A percentile compares a stretch with the other conserved stretches of the same genome.
Evolutionary conservation across 2,888 invertebrate species (phyloP).

Genomic region (Andrena bicolor): DNA sequence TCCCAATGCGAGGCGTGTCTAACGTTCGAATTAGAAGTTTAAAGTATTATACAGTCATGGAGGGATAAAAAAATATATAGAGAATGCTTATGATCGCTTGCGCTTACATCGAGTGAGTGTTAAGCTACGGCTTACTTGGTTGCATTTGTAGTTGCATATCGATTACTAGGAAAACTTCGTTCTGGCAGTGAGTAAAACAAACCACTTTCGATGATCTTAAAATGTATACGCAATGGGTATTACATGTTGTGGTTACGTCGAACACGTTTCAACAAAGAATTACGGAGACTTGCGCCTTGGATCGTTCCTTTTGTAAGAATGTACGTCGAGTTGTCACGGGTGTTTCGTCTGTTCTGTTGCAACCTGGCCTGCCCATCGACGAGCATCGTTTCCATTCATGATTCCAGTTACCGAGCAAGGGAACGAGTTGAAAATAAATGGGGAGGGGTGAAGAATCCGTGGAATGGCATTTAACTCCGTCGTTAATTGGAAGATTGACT

Average conservation of each 20-base stretch:
- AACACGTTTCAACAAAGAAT: slow-evolving; percentile 10
- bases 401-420: slow-evolving; percentile 24
- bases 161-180: slow-evolving; percentile 22
- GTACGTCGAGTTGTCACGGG: slow-evolving; percentile 13
- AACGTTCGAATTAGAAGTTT: background rate
- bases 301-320: background rate
- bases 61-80: slow-evolving; percentile 1
- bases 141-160: background rate
- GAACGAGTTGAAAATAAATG: slow-evolving; percentile 30
- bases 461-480: slow-evolving; percentile 76
- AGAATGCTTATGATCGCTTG: slow-evolving; percentile 5
- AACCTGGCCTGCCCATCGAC: background rate
- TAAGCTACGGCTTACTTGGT: background rate
- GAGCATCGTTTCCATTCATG: slow-evolving; percentile 16
- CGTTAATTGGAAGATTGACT: slow-evolving; percentile 69
- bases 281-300: background rate
- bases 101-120: slow-evolving; percentile 3
- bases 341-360: background rate
- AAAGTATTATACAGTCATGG: background rate
- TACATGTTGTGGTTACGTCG: background rate
- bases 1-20: background rate
- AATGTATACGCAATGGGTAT: background rate
- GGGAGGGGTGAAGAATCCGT: slow-evolving; percentile 57
- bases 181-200: slow-evolving; percentile 39
- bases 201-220: background rate